A percentile compares a stretch with the other conserved stretches of the same genome.
These are phyloP conservation scores for Cryptocephalus moraei DNA, from an alignment of 2,888 invertebrate genomes.

Conservation along the genomic window DNA sequence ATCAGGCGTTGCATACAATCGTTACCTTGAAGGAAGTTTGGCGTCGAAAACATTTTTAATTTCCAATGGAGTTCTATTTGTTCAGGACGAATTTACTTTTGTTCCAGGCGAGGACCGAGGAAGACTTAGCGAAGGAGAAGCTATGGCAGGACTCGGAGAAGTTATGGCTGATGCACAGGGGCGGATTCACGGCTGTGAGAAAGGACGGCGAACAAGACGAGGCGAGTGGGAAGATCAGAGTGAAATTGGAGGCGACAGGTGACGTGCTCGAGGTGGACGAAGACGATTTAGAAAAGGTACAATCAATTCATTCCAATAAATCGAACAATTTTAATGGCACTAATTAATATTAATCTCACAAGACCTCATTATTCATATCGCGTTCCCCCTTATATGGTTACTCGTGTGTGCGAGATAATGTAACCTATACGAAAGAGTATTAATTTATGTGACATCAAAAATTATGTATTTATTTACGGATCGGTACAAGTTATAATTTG, in stretches of 20 bases:
- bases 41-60: too few species aligned
- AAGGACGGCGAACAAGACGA: constrained; percentile 30
- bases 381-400: too few species aligned
- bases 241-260: constrained; percentile 70
- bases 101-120: constrained; percentile 58
- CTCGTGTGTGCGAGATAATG: too few species aligned
- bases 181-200: constrained; percentile 76
- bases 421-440: too few species aligned
- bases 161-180: constrained; percentile 89
- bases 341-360: neutral
- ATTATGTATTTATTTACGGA: too few species aligned
- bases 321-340: neutral
- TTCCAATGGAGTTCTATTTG: too few species aligned
- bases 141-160: constrained; percentile 62
- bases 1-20: too few species aligned
- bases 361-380: too few species aligned
- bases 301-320: too few species aligned
- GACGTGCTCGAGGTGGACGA: constrained; percentile 84
- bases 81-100: neutral
- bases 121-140: constrained; percentile 52
- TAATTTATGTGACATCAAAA: too few species aligned
- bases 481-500: too few species aligned
- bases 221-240: constrained; percentile 56
- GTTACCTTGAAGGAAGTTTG: too few species aligned
- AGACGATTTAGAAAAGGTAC: constrained; percentile 89